phyloP scores from a whole-genome alignment of 2,113 vertebrate genomes.

The Hypanus sabinus region DNA sequence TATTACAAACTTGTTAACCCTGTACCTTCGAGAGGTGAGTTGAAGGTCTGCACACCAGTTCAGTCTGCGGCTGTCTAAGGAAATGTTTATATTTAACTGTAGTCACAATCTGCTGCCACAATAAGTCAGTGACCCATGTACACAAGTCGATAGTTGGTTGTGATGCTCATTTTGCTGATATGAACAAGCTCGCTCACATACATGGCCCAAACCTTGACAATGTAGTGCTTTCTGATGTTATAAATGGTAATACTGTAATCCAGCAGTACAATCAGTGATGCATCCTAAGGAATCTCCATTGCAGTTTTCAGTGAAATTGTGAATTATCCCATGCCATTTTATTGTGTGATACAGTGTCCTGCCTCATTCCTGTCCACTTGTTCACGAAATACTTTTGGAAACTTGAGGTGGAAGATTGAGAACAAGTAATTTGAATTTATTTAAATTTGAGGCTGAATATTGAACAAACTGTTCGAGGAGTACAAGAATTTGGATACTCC shows the following conservation, averaged over 20 bases:
- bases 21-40: slow-evolving; percentile 84
- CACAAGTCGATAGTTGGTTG: not conserved
- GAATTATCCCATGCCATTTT: not conserved
- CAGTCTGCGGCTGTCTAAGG: not conserved
- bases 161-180: not conserved
- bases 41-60: not conserved
- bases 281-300: not conserved
- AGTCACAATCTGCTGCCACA: not conserved
- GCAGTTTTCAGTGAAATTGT: not conserved
- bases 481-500: not conserved
- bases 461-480: not conserved
- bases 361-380: no score
- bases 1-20: slow-evolving; percentile 76
- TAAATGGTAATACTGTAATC: not conserved
- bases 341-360: not conserved
- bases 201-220: not conserved
- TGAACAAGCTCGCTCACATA: not conserved
- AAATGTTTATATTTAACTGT: not conserved
- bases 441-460: not conserved
- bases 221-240: not conserved
- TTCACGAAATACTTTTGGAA: no score
- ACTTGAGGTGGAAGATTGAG: no score
- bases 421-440: not conserved
- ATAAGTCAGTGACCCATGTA: not conserved
- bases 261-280: not conserved